A percentile compares a stretch with the other conserved stretches of the same genome.
Conservation (phyloP, 2,888 invertebrate species). For the Papilio demoleus region DNA sequence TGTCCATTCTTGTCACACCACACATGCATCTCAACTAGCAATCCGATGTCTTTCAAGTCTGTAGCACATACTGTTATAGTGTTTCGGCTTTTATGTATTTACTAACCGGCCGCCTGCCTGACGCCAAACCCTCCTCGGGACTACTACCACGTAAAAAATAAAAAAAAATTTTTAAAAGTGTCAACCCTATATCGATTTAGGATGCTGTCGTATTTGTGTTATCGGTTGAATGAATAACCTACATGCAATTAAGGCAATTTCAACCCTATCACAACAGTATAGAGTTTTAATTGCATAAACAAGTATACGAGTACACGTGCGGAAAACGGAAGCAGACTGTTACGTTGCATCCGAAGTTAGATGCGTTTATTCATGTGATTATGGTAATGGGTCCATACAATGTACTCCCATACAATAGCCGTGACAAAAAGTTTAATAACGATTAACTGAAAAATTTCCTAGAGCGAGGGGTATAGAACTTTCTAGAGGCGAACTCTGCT, state of each 20-base stretch:
- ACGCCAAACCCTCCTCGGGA: too few relatives aligned
- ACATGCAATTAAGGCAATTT: background rate
- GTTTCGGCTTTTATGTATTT: too few relatives aligned
- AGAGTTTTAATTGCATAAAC: background rate
- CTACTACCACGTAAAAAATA: too few relatives aligned
- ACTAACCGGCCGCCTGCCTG: too few relatives aligned
- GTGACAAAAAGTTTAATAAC: background rate
- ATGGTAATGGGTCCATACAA: constrained; percentile 7
- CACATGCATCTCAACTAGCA: too few relatives aligned
- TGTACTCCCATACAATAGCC: background rate
- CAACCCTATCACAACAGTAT: background rate
- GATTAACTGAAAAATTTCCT: too few relatives aligned
- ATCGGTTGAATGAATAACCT: background rate
- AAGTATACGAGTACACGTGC: constrained; percentile 26
- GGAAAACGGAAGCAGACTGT: constrained; percentile 32
- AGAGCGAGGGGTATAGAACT: too few relatives aligned
- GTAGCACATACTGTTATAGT: too few relatives aligned
- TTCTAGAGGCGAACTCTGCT: too few relatives aligned
- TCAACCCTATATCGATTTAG: constrained; percentile 22
- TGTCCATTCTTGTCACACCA: too few relatives aligned
- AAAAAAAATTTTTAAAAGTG: background rate
- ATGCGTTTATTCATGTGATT: constrained; percentile 19
- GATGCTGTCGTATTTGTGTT: constrained; percentile 15
- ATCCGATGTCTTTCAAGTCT: too few relatives aligned
- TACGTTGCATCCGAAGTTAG: background rate